phyloP scores from a whole-genome alignment of 1,140 invertebrate species.

The Semibalanus balanoides region DNA sequence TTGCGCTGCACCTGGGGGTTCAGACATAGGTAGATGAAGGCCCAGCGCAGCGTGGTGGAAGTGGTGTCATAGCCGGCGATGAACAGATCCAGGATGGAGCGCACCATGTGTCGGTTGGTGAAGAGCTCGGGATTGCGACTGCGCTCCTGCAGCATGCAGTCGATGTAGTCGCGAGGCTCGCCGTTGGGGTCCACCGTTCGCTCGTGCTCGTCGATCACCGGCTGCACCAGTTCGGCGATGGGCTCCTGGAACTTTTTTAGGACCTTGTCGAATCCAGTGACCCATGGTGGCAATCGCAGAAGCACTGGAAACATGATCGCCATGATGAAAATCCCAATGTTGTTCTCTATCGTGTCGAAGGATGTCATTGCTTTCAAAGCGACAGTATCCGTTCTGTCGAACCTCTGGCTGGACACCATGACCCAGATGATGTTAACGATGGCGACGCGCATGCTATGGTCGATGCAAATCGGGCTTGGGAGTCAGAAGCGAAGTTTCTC shows the following conservation, averaged over 20 bases:
- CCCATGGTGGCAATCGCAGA: neutral
- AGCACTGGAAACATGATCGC: neutral
- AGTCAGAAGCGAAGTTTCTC: neutral
- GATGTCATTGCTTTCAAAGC: neutral
- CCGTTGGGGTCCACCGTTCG: neutral
- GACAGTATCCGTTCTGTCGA: neutral
- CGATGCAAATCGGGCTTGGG: neutral
- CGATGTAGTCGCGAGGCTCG: neutral
- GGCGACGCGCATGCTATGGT: slow-evolving; percentile 11
- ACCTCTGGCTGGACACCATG: slow-evolving; percentile 34
- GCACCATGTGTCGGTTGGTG: too few relatives aligned
- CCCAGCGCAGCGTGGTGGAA: too few relatives aligned
- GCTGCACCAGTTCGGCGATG: neutral
- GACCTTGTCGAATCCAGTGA: neutral
- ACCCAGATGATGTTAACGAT: slow-evolving; percentile 62
- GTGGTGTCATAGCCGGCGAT: too few relatives aligned
- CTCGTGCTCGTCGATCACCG: neutral
- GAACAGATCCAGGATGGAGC: too few relatives aligned
- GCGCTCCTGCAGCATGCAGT: too few relatives aligned
- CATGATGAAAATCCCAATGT: neutral
- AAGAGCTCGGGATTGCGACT: too few relatives aligned
- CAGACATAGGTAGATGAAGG: too few relatives aligned
- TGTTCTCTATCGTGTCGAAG: neutral
- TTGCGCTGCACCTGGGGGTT: too few relatives aligned
- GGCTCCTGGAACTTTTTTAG: neutral